These are phyloP conservation scores for Exocentrus adspersus DNA, from an alignment of 2,888 invertebrate species.

Conservation along the genomic window DNA sequence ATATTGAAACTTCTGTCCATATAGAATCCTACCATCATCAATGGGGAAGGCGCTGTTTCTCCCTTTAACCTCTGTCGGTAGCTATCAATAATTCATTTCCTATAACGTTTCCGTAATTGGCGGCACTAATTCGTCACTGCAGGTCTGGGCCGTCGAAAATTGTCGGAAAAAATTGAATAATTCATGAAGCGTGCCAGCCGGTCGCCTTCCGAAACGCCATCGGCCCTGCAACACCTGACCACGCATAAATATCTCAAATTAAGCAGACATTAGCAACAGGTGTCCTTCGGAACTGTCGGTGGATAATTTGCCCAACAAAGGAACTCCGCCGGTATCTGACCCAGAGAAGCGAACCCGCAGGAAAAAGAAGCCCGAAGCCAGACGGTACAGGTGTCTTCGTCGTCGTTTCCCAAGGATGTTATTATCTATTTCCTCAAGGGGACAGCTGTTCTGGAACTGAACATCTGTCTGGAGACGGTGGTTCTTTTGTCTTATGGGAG, in stretches of 20 bases:
- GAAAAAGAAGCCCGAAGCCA: not conserved
- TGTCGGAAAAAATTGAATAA: not conserved
- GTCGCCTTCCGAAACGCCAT: not conserved
- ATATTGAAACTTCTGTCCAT: no score
- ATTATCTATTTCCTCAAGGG: conserved; percentile 49
- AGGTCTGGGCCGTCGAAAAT: no score
- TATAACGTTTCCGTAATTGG: no score
- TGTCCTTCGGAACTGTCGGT: not conserved
- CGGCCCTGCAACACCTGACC: conserved; percentile 10
- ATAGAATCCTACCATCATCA: no score
- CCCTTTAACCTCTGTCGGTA: no score
- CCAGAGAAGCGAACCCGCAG: not conserved
- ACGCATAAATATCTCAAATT: not conserved
- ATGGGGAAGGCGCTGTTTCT: no score
- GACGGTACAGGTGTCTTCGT: conserved; percentile 46
- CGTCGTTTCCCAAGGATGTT: conserved; percentile 49
- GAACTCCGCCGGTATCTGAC: conserved; percentile 9
- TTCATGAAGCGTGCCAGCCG: not conserved
- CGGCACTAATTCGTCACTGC: no score
- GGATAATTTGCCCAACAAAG: conserved; percentile 18
- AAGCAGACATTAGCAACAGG: conserved; percentile 16
- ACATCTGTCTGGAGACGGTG: conserved; percentile 45
- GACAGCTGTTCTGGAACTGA: conserved; percentile 48
- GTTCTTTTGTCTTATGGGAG: no score
- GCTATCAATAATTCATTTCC: no score